Conservation (phyloP, 2,113 vertebrate species). For the Ptilonorhynchus violaceus region DNA sequence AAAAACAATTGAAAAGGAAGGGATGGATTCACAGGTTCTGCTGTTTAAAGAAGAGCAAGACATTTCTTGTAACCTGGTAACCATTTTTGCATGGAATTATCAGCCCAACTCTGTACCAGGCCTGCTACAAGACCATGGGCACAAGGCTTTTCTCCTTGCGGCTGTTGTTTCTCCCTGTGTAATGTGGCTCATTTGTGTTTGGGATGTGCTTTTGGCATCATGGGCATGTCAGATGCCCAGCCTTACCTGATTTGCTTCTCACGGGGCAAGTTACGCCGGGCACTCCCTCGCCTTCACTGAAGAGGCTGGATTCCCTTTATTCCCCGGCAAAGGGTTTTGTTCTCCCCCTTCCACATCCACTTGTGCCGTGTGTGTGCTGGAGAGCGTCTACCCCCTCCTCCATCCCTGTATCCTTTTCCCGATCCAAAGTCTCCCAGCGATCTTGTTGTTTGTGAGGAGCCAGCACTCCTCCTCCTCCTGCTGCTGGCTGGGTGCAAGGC, state of each 20-base stretch:
- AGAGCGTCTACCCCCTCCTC: neutral
- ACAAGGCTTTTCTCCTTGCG: neutral
- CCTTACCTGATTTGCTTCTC: accelerated
- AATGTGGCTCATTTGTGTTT: neutral
- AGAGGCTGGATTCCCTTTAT: neutral
- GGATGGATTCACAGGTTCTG: neutral
- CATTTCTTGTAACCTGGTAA: neutral
- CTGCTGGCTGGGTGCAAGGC: constrained; percentile 60
- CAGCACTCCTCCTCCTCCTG: neutral
- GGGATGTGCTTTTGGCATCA: neutral
- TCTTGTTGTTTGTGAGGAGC: neutral
- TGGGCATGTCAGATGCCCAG: accelerated
- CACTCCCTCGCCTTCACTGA: accelerated
- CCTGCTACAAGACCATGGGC: neutral
- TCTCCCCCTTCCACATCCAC: neutral
- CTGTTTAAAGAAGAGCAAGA: neutral
- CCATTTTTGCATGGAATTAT: neutral
- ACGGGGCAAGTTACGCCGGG: accelerated
- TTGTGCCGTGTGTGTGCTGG: neutral
- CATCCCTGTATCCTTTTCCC: neutral
- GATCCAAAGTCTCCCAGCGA: neutral
- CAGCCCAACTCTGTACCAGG: accelerated
- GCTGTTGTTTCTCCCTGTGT: neutral
- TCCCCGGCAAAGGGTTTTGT: neutral
- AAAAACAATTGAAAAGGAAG: neutral